A percentile compares a stretch with the other conserved stretches of the same genome.
phyloP scores from a whole-genome alignment of 92 coral and sea anemone genomes.

The Phymanthus crucifer region DNA sequence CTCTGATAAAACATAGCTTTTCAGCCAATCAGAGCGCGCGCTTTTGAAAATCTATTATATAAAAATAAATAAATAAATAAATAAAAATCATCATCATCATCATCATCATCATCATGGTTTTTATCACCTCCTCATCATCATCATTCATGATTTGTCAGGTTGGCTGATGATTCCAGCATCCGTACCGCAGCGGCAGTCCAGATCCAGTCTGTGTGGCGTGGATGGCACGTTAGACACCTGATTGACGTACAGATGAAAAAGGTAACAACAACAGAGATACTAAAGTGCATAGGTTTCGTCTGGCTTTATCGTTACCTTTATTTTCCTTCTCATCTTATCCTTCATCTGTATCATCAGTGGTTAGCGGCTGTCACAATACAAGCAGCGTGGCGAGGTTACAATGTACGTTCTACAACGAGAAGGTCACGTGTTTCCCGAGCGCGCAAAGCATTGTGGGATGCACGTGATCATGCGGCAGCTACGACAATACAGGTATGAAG shows the following conservation, averaged over 20 bases:
- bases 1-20: too few species aligned
- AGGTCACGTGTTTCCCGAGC: conserved; percentile 27
- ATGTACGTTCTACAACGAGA: conserved; percentile 48
- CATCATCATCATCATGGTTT: background rate
- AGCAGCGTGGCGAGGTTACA: conserved; percentile 80
- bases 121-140: background rate
- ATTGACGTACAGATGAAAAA: conserved; percentile 63
- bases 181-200: conserved; percentile 63
- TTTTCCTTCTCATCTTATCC: background rate
- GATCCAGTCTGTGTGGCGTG: conserved; percentile 84
- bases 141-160: background rate
- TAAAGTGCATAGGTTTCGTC: too few species aligned
- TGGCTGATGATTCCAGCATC: conserved; percentile 18
- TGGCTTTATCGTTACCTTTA: too few species aligned
- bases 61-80: too few species aligned
- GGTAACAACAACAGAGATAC: too few species aligned
- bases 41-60: too few species aligned
- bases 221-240: conserved; percentile 79
- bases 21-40: too few species aligned
- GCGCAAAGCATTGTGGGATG: conserved; percentile 54
- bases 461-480: conserved; percentile 75
- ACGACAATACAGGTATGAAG: conserved; percentile 82
- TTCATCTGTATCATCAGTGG: too few species aligned
- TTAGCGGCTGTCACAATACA: conserved; percentile 78
- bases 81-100: background rate